Percentiles rank a stretch among this genome's conserved stretches.
Conservation (phyloP, 2,888 invertebrate genomes). For the Eilema griseolum region DNA sequence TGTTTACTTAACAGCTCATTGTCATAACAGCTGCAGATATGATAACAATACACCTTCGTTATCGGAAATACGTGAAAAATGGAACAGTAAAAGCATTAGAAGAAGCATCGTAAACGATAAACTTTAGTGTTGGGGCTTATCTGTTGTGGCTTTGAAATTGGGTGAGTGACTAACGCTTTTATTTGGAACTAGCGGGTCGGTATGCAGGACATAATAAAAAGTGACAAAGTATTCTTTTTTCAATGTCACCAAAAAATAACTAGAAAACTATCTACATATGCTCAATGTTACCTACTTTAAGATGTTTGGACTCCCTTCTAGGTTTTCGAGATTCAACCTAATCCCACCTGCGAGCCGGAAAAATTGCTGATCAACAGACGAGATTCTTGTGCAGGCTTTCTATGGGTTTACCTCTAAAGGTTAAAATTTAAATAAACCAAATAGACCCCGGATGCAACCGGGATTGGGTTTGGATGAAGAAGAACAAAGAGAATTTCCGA, state of each 20-base stretch:
- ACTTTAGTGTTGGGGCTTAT: slow-evolving; percentile 41
- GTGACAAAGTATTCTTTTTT: not conserved
- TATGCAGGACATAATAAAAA: not conserved
- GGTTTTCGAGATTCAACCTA: too few species aligned
- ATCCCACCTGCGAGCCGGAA: too few species aligned
- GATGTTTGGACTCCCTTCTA: too few species aligned
- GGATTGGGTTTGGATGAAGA: not conserved
- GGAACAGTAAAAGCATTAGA: slow-evolving; percentile 64
- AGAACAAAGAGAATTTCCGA: not conserved
- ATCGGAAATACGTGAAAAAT: slow-evolving; percentile 69
- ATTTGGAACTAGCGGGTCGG: slow-evolving; percentile 22
- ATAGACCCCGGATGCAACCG: not conserved
- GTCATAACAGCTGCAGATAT: slow-evolving; percentile 71
- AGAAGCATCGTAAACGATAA: slow-evolving; percentile 61
- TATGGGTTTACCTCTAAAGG: too few species aligned
- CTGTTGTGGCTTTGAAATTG: slow-evolving; percentile 26
- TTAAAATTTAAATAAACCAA: not conserved
- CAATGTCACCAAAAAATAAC: not conserved
- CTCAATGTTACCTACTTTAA: too few species aligned
- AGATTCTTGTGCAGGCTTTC: too few species aligned
- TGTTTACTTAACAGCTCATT: slow-evolving; percentile 71
- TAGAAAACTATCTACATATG: too few species aligned
- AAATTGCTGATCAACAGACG: too few species aligned
- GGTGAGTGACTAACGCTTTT: slow-evolving; percentile 53
- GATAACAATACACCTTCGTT: slow-evolving; percentile 60